Conservation (phyloP, 2,113 vertebrate genomes). For the Manacus vitellinus region DNA sequence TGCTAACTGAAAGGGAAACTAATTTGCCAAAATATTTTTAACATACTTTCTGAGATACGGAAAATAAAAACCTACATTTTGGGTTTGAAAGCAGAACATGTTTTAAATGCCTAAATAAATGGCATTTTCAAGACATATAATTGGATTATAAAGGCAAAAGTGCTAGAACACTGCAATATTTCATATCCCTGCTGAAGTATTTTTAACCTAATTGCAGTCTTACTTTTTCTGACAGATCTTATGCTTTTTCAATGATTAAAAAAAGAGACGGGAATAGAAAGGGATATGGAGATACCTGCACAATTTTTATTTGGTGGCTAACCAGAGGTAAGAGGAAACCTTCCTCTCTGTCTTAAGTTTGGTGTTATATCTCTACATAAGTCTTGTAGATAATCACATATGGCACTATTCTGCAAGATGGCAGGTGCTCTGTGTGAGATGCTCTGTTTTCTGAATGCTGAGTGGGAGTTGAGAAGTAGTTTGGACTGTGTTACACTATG, state of each 20-base stretch:
- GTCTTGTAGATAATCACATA: background rate
- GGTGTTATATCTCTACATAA: background rate
- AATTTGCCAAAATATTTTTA: background rate
- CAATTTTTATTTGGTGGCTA: background rate
- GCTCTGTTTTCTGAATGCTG: constrained; percentile 38
- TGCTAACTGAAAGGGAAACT: background rate
- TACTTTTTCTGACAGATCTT: background rate
- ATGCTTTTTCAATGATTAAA: background rate
- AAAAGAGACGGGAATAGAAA: background rate
- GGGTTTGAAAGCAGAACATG: background rate
- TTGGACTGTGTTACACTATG: background rate
- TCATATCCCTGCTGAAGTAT: background rate
- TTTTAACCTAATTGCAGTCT: background rate
- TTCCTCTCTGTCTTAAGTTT: background rate
- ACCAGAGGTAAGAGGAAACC: background rate
- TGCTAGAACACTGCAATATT: background rate
- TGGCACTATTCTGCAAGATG: constrained; percentile 14
- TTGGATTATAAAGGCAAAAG: background rate
- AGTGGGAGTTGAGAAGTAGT: constrained; percentile 44
- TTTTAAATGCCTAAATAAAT: background rate
- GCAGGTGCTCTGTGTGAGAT: constrained; percentile 26
- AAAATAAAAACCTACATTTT: background rate
- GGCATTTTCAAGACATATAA: background rate
- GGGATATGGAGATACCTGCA: background rate
- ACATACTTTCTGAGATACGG: background rate